These are phyloP conservation scores for Lepilemur ruficaudatus DNA, from an alignment of 2,797 vertebrate genomes.

Conservation along the genomic window DNA sequence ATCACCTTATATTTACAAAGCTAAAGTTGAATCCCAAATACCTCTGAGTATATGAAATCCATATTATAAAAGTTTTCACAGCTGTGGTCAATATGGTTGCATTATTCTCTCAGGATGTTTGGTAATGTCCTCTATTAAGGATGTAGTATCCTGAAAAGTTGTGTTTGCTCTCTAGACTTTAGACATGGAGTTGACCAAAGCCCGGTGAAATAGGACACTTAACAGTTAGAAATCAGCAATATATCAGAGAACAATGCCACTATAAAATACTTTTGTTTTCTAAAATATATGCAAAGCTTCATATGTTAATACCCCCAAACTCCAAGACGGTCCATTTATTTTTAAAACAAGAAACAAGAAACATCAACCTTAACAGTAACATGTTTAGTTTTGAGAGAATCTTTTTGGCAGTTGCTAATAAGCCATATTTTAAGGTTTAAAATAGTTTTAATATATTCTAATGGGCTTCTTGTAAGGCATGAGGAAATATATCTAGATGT, in stretches of 20 bases:
- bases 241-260: neutral
- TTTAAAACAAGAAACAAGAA: slow-evolving; percentile 64
- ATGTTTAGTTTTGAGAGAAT: slow-evolving; percentile 60
- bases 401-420: slow-evolving; percentile 53
- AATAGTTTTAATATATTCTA: slow-evolving; percentile 63
- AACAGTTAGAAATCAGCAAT: neutral
- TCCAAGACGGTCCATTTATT: slow-evolving; percentile 57
- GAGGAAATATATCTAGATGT: slow-evolving; percentile 34
- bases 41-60: slow-evolving; percentile 30
- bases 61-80: slow-evolving; percentile 48
- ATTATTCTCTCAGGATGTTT: neutral
- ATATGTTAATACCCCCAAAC: slow-evolving; percentile 26
- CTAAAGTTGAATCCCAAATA: slow-evolving; percentile 30
- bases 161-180: neutral
- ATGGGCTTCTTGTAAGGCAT: slow-evolving; percentile 47
- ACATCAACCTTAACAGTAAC: slow-evolving; percentile 59
- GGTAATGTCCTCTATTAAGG: neutral
- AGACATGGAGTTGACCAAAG: neutral
- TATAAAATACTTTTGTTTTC: slow-evolving; percentile 14
- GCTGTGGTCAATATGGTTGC: slow-evolving; percentile 29
- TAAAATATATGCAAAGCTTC: slow-evolving; percentile 17
- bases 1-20: slow-evolving; percentile 49
- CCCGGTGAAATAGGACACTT: neutral
- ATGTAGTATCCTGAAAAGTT: neutral
- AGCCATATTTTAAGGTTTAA: slow-evolving; percentile 60